phyloP scores from a whole-genome alignment of 2,888 invertebrate species.

The Globia sparganii region DNA sequence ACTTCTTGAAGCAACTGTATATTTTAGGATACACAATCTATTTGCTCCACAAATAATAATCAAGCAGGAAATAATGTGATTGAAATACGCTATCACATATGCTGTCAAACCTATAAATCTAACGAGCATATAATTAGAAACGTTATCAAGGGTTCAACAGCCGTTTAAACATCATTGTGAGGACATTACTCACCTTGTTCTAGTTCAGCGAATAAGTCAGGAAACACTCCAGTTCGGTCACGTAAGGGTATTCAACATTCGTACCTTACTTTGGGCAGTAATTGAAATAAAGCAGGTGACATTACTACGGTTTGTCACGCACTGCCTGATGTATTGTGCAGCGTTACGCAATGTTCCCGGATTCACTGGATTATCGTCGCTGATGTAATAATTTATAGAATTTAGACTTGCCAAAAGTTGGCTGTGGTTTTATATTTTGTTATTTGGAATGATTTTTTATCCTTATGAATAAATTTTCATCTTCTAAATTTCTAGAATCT shows the following conservation, averaged over 20 bases:
- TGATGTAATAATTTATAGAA: constrained; percentile 45
- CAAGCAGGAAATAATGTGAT: constrained; percentile 59
- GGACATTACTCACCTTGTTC: constrained; percentile 56
- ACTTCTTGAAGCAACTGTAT: constrained; percentile 14
- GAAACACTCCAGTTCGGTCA: constrained; percentile 67
- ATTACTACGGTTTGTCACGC: constrained; percentile 80
- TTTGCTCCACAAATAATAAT: constrained; percentile 41
- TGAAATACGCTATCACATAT: constrained; percentile 42
- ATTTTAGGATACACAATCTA: constrained; percentile 18
- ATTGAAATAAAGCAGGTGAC: constrained; percentile 83
- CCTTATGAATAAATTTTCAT: not conserved
- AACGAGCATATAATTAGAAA: constrained; percentile 63
- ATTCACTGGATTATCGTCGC: constrained; percentile 42
- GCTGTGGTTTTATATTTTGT: constrained; percentile 1
- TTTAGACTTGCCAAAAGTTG: constrained; percentile 6
- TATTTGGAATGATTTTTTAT: not conserved
- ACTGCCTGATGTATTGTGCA: constrained; percentile 71
- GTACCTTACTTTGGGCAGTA: constrained; percentile 73
- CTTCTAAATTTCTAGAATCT: not conserved
- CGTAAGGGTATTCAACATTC: constrained; percentile 69
- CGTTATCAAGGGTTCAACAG: constrained; percentile 66
- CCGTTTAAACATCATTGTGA: constrained; percentile 66
- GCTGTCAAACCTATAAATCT: constrained; percentile 55
- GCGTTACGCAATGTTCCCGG: constrained; percentile 32
- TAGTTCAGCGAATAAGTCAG: constrained; percentile 64